These are phyloP conservation scores for Nephrotoma flavescens DNA, from an alignment of 2,888 invertebrate genomes.

Conservation along the genomic window DNA sequence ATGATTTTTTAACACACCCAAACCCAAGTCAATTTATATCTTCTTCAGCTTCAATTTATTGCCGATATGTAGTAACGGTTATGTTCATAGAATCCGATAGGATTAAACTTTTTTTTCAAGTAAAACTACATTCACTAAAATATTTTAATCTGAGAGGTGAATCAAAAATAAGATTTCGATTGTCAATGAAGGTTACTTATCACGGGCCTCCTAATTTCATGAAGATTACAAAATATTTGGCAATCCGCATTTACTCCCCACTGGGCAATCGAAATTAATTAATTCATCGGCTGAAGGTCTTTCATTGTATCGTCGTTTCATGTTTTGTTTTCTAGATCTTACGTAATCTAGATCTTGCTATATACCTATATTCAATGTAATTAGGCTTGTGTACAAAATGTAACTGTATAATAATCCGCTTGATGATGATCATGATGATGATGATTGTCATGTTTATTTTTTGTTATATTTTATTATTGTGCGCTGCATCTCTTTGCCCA, in stretches of 20 bases:
- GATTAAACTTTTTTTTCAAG: no score
- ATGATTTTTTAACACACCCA: no score
- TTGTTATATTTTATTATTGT: not conserved
- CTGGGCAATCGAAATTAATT: not conserved
- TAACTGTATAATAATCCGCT: not conserved
- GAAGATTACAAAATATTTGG: not conserved
- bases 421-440: not conserved
- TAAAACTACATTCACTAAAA: no score
- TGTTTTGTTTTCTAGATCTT: not conserved
- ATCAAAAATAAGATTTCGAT: no score
- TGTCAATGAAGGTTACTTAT: no score
- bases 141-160: no score
- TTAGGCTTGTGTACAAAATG: not conserved
- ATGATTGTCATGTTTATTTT: not conserved
- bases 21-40: no score
- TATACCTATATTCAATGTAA: not conserved
- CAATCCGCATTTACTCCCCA: not conserved
- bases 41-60: no score
- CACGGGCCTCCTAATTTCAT: no score
- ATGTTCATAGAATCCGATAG: no score
- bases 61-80: no score
- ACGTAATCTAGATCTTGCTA: not conserved
- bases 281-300: not conserved
- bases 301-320: not conserved
- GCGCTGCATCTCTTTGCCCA: not conserved